Evolutionary conservation across 2,888 invertebrate species (phyloP), one percentile per base, ranked within the genome.

Genomic region (Zaprionus bogoriensis): DNA sequence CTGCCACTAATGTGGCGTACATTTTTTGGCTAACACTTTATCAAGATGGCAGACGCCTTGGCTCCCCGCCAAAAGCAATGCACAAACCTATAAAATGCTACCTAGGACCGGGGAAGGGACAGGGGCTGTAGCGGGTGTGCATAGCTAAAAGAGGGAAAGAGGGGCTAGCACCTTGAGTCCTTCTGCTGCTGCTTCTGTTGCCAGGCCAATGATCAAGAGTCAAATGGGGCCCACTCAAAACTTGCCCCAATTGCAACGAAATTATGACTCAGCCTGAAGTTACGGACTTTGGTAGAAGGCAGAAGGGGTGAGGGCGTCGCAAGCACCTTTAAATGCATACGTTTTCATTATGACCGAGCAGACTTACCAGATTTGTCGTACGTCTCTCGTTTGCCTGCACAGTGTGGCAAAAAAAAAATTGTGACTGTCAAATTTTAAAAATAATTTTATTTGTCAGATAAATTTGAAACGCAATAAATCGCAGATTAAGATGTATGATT

Each of bases 31-130:
- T 65, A 83, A 83, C 78, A 82, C 87, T 82, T 80, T 78, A 81
- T 82, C 86, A 88, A 86, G 87, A 86, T 86, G 86, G 86, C 86
- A 88, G 85, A 87, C 87, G 80, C 80, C 85, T 81, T 87, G 88
- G 88, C 74, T 60, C 20, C 9, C 25, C 36, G 85, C 86, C 86
- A 87, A 76, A 74, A 75, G 62, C 74, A 86, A 63, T 85, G 86
- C 86, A 80, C 80, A 85, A 75, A 77, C 61, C 73, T 84, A 68
- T 62, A 81, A 64, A 74, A 73, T 74, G 73, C 64, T 74, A 68
- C 64, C 70, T 57, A 73, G 42, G 17, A 20, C 27, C 0, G n/a
- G 3, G 6, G 3, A 19, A 1, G 41, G 6, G 7, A n/a, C n/a
- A 17, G n/a, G 27, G 14, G 1, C 22, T 7, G 5, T 2, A 10